phyloP scores from a whole-genome alignment of 1,140 invertebrate species.

The Zophobas morio region DNA sequence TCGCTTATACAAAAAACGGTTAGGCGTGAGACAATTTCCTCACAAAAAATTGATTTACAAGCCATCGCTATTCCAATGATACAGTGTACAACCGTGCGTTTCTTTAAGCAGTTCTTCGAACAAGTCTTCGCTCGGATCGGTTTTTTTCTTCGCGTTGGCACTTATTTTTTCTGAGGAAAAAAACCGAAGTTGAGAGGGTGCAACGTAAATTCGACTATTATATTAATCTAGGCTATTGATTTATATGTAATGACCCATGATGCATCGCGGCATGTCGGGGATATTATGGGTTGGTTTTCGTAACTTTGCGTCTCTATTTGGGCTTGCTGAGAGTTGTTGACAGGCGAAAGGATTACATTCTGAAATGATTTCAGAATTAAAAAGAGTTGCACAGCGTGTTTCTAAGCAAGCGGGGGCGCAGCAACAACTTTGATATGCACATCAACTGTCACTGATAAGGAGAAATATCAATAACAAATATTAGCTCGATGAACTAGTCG shows the following conservation, averaged over 20 bases:
- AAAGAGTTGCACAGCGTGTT: too few relatives aligned
- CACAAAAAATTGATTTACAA: slow-evolving; percentile 25
- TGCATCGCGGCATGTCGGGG: slow-evolving; percentile 72
- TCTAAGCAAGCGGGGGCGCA: too few relatives aligned
- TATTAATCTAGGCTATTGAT: slow-evolving; percentile 47
- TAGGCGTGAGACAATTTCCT: slow-evolving; percentile 28
- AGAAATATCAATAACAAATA: too few relatives aligned
- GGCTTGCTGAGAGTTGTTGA: neutral
- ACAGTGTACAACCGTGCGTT: slow-evolving; percentile 70
- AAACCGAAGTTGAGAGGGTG: slow-evolving; percentile 6
- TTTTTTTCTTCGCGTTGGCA: slow-evolving; percentile 55
- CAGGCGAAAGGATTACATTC: slow-evolving; percentile 21
- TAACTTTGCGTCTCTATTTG: slow-evolving; percentile 35
- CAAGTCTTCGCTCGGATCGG: slow-evolving; percentile 61
- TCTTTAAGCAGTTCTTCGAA: slow-evolving; percentile 70
- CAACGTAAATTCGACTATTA: slow-evolving; percentile 9
- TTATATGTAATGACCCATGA: slow-evolving; percentile 73
- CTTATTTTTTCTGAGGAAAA: slow-evolving; percentile 48
- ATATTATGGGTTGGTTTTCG: slow-evolving; percentile 70
- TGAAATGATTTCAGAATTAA: slow-evolving; percentile 35
- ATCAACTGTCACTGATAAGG: too few relatives aligned
- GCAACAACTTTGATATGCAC: slow-evolving; percentile 6
- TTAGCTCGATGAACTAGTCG: too few relatives aligned
- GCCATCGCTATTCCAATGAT: slow-evolving; percentile 63
- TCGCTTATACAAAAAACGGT: neutral